Evolutionary conservation across 30 jellyfish, hydroid and myxozoan genomes (phyloP), one percentile per base, ranked within the genome.

Genomic region (Sanderia malayensis): DNA sequence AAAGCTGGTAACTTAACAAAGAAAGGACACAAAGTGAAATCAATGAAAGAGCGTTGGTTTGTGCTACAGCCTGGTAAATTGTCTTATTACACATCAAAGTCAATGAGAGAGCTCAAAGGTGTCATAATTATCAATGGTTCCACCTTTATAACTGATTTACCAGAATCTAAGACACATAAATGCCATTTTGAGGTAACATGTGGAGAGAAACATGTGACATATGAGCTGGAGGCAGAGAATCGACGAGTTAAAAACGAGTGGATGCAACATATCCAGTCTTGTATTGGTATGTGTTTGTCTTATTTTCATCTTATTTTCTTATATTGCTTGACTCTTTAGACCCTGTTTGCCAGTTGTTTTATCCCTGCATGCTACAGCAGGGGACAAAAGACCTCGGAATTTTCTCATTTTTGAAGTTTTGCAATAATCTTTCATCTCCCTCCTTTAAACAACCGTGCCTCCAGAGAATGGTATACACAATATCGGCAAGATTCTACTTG

Each of bases 11-110:
- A 7, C 11, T 70, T 93, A 53, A 62, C 69, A 22, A 93, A 93
- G 87, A 85, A 93, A 71, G 99, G 99, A 9, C 99, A 93, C 74
- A 78, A 94, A 9, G 89, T 93, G 19, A 93, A 93, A 77, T 93
- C 99, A 65, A 27, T 93, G 94, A 93, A 93, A 45, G 94, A 80
- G 46, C 59, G 99, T 30, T 86, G 95, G 95, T 93, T 93, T 70
- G 94, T 93, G 34, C 71, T 93, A 46, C 72, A 61, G 67, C 99
- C 99, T 25, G 76, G 83, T 2, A 49, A 30, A 10, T 61, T 93
- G 58, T 32, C 89, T 6, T 93, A 93, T 67, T 86, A 68, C 67
- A 82, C 83, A 68, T 59, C 80, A 0, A 93, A 86, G 47, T 63
- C 82, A 17, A 72, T 71, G 73, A 37, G 46, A 52, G 95, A 79